Conservation (phyloP, 2,113 vertebrate species). For the Columba janthina region DNA sequence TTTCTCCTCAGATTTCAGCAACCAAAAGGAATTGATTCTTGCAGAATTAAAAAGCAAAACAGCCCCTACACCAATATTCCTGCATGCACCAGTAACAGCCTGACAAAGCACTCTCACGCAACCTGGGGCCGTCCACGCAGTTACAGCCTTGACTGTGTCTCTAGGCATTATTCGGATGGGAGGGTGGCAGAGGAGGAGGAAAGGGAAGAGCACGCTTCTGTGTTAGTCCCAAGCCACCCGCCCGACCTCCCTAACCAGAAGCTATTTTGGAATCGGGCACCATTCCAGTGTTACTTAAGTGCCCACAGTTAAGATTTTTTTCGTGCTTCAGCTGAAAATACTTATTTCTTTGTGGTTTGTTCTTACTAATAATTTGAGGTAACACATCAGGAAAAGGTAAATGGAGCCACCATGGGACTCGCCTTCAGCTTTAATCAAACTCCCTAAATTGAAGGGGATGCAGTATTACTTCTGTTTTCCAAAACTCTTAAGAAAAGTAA, state of each 20-base stretch:
- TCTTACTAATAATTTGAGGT: background rate
- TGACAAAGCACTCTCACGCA: background rate
- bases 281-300: background rate
- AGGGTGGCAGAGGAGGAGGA: background rate
- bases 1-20: background rate
- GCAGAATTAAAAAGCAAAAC: no score
- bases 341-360: background rate
- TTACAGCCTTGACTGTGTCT: background rate
- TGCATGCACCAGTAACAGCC: background rate
- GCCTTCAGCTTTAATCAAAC: background rate
- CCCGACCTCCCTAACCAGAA: background rate
- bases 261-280: background rate
- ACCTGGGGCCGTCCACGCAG: no score
- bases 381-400: background rate
- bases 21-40: background rate
- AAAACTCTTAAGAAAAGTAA: background rate
- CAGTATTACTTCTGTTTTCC: background rate
- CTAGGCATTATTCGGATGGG: background rate
- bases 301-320: background rate
- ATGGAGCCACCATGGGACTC: background rate
- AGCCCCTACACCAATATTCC: background rate
- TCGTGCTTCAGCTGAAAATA: background rate
- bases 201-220: no score
- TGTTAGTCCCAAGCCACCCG: background rate
- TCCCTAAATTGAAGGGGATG: background rate